phyloP scores from a whole-genome alignment of 2,113 vertebrate species.

The Panthera uncia region DNA sequence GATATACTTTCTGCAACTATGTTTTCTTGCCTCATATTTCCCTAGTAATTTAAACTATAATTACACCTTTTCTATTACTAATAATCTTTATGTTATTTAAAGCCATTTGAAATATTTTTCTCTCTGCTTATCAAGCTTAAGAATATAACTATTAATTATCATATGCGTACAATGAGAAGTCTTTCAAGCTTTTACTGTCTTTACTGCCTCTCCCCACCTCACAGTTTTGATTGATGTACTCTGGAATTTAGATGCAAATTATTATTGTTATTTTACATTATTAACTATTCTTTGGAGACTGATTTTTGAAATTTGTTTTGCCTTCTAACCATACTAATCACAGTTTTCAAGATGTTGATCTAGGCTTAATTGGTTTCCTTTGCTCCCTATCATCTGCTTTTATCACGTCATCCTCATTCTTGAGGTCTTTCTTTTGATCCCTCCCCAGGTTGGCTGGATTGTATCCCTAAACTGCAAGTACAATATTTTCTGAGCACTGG shows the following conservation, averaged over 20 bases:
- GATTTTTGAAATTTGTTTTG: slow-evolving; percentile 32
- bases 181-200: not conserved
- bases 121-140: not conserved
- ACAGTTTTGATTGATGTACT: not conserved
- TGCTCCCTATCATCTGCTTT: not conserved
- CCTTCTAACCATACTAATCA: not conserved
- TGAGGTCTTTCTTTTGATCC: not conserved
- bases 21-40: not conserved
- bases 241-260: not conserved
- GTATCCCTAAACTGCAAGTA: not conserved
- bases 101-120: slow-evolving; percentile 19
- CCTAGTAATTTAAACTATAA: slow-evolving; percentile 5
- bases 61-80: not conserved
- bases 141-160: not conserved
- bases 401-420: not conserved
- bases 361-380: not conserved
- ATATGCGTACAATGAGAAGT: not conserved
- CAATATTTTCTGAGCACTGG: not conserved
- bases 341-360: not conserved
- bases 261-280: slow-evolving; percentile 25
- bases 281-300: slow-evolving; percentile 10
- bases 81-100: slow-evolving; percentile 21
- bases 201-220: not conserved
- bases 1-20: not conserved
- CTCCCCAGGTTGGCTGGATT: not conserved